Conservation (phyloP, 2,797 vertebrate genomes). For the Sebastes minor region DNA sequence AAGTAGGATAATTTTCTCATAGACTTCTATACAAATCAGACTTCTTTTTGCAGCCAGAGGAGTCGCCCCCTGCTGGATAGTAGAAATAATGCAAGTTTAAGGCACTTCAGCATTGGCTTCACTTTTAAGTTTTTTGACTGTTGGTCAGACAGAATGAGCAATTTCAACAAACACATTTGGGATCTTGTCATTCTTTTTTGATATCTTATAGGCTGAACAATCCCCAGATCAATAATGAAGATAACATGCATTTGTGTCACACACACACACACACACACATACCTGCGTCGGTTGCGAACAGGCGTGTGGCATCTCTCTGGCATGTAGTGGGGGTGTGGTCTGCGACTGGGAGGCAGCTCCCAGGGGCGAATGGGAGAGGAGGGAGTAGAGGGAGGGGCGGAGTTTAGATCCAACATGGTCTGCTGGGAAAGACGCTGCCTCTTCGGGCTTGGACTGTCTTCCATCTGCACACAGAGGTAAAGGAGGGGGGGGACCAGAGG, state of each 20-base stretch:
- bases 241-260: neutral
- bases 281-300: constrained; percentile 95
- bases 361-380: constrained; percentile 98
- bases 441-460: constrained; percentile 97
- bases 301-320: constrained; percentile 97
- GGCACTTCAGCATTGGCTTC: too few relatives aligned
- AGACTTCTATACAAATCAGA: too few relatives aligned
- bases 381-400: constrained; percentile 90
- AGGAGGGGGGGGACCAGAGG: neutral
- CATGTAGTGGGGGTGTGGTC: constrained; percentile 93
- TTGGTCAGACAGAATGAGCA: neutral
- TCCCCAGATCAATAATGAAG: neutral
- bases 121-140: neutral
- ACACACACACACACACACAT: constrained; percentile 10
- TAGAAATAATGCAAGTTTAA: too few relatives aligned
- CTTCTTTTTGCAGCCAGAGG: too few relatives aligned
- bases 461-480: constrained; percentile 81
- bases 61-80: too few relatives aligned
- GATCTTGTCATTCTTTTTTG: neutral
- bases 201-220: neutral
- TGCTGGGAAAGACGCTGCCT: constrained; percentile 95
- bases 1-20: too few relatives aligned
- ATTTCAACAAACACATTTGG: neutral
- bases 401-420: constrained; percentile 91
- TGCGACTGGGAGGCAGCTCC: constrained; percentile 95